Evolutionary conservation across 2,797 vertebrate species (phyloP).

Genomic region (Coranthus polyacanthus): DNA sequence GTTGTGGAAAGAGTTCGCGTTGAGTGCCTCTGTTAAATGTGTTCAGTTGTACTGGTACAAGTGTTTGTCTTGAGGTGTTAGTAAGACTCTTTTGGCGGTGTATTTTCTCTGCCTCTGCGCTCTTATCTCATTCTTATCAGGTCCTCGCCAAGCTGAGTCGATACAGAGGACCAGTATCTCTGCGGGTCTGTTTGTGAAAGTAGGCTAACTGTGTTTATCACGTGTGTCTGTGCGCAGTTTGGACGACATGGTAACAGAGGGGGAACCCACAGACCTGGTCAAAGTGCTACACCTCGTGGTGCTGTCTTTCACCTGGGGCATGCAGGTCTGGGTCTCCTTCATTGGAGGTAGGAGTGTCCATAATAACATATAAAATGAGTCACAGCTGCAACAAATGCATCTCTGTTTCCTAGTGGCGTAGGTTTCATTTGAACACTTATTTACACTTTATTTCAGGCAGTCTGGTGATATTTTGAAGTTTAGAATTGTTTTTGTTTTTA

Average conservation of each 20-base stretch:
- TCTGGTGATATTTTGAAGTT: no score
- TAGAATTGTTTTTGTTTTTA: no score
- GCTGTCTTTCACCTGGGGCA: constrained; percentile 90
- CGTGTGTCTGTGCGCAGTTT: not conserved
- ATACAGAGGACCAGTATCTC: no score
- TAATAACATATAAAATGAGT: no score
- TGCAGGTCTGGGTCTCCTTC: constrained; percentile 93
- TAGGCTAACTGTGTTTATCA: constrained; percentile 4
- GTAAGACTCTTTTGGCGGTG: no score
- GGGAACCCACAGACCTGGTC: constrained; percentile 81
- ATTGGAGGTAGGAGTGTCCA: constrained; percentile 88
- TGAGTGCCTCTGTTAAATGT: not conserved
- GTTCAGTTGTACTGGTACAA: not conserved
- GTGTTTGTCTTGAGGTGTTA: not conserved
- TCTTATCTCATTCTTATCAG: constrained; percentile 57
- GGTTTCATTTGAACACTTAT: no score
- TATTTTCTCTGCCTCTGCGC: constrained; percentile 1
- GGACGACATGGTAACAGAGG: constrained; percentile 83
- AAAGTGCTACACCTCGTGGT: constrained; percentile 88
- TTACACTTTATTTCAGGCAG: no score
- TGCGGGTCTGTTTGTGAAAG: no score
- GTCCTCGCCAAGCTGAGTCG: constrained; percentile 5
- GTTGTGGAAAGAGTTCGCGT: not conserved
- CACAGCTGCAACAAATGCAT: no score
- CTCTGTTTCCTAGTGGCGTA: no score